phyloP scores from a whole-genome alignment of 2,113 vertebrate genomes.

The Macquaria australasica region DNA sequence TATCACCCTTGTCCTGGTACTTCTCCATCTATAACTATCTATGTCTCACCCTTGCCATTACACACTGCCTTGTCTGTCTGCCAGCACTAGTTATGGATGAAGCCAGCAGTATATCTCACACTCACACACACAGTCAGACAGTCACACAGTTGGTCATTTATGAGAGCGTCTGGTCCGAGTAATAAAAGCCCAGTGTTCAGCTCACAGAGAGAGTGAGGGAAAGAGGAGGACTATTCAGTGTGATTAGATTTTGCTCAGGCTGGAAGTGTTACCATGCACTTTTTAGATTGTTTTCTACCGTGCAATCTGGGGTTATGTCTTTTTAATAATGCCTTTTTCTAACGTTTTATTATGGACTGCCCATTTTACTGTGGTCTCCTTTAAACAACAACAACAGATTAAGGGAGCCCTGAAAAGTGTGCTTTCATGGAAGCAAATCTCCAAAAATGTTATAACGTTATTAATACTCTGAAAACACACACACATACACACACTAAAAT shows the following conservation, averaged over 20 bases:
- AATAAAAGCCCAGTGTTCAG: slow-evolving; percentile 79
- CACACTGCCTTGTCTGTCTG: slow-evolving; percentile 70
- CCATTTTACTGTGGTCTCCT: slow-evolving; percentile 1
- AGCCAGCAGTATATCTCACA: slow-evolving; percentile 62
- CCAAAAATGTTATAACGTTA: neutral
- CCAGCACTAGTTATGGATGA: slow-evolving; percentile 61
- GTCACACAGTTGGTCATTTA: slow-evolving; percentile 75
- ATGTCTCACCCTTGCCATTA: slow-evolving; percentile 45
- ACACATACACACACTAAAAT: neutral
- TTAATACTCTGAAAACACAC: neutral
- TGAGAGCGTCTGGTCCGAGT: slow-evolving; percentile 72
- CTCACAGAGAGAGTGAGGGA: slow-evolving; percentile 51
- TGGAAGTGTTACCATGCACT: slow-evolving; percentile 51
- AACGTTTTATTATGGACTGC: neutral
- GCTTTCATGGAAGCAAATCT: neutral
- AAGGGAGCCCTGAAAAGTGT: neutral
- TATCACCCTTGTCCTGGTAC: slow-evolving; percentile 25
- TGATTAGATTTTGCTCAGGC: slow-evolving; percentile 64
- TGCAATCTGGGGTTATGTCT: slow-evolving; percentile 25
- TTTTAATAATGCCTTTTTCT: neutral
- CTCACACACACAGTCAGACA: slow-evolving; percentile 52
- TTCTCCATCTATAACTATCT: slow-evolving; percentile 32
- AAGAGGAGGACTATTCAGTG: slow-evolving; percentile 68
- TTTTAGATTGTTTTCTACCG: slow-evolving; percentile 46
- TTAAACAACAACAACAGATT: slow-evolving; percentile 15